Evolutionary conservation across 2,797 vertebrate species (phyloP).

Genomic region (Menidia menidia): DNA sequence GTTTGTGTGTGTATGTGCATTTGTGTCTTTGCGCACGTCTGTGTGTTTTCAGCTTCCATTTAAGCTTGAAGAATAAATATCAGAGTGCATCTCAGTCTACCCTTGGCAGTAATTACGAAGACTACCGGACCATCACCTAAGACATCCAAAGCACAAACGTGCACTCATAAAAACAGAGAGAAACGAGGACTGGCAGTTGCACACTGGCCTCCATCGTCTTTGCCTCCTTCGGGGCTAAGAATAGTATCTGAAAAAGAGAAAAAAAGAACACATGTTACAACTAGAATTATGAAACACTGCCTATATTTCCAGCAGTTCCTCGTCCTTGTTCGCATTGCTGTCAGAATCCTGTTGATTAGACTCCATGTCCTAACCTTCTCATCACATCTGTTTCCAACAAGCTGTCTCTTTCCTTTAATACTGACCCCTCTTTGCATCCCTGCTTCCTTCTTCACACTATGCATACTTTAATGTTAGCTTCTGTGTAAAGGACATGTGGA

Average conservation of each 20-base stretch:
- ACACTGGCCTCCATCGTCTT: constrained; percentile 41
- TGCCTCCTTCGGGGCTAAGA: constrained; percentile 32
- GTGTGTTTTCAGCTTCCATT: constrained; percentile 43
- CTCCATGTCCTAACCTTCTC: constrained; percentile 22
- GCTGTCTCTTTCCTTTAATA: not conserved
- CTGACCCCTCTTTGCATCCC: not conserved
- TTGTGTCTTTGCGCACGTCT: not conserved
- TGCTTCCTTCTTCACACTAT: not conserved
- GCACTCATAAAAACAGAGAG: constrained; percentile 36
- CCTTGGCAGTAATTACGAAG: constrained; percentile 71
- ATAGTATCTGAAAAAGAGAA: constrained; percentile 27
- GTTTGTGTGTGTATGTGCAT: constrained; percentile 14
- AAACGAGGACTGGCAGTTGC: constrained; percentile 62
- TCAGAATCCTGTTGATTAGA: constrained; percentile 57
- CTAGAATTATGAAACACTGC: constrained; percentile 40
- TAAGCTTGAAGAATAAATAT: constrained; percentile 62
- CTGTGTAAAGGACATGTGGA: too few relatives aligned
- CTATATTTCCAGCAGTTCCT: constrained; percentile 55
- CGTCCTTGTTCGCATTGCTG: constrained; percentile 46
- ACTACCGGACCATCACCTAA: constrained; percentile 60
- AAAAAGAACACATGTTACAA: constrained; percentile 39
- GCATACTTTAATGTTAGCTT: not conserved
- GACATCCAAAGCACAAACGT: constrained; percentile 29
- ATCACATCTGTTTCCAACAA: constrained; percentile 41
- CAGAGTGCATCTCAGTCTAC: constrained; percentile 58